Conservation (phyloP, 2,113 vertebrate species). For the Rhea americana region DNA sequence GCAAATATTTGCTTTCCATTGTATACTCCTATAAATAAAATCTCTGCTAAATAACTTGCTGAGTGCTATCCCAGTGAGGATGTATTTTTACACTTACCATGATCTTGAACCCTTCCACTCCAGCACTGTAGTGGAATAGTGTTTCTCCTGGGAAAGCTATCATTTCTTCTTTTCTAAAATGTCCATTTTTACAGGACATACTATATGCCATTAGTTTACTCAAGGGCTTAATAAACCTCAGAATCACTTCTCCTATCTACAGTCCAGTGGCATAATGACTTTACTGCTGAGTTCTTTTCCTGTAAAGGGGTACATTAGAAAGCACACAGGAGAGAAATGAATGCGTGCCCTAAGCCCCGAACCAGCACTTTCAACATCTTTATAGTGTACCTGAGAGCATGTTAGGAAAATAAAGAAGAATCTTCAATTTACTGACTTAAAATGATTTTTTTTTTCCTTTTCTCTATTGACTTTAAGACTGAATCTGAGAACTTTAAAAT, state of each 20-base stretch:
- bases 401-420: conserved; percentile 50
- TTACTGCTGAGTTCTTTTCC: background rate
- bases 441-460: background rate
- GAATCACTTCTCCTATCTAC: conserved; percentile 34
- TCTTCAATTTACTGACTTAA: conserved; percentile 36
- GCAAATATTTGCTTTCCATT: background rate
- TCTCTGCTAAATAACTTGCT: background rate
- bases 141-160: conserved; percentile 8
- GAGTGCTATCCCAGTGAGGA: background rate
- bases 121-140: background rate
- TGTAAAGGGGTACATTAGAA: conserved; percentile 31
- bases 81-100: background rate
- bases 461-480: conserved; percentile 8
- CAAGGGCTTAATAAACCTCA: conserved; percentile 45
- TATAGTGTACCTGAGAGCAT: conserved; percentile 5
- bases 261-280: conserved; percentile 29
- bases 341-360: background rate
- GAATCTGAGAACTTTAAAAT: conserved; percentile 27
- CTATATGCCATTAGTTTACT: conserved; percentile 9
- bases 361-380: conserved; percentile 6
- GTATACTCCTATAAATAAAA: background rate
- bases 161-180: background rate
- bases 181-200: background rate
- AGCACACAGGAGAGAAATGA: conserved; percentile 42
- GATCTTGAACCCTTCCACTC: background rate